Percentiles rank a stretch among this genome's conserved stretches.
Evolutionary conservation across 2,888 invertebrate species (phyloP).

Genomic region (Elmis aenea): DNA sequence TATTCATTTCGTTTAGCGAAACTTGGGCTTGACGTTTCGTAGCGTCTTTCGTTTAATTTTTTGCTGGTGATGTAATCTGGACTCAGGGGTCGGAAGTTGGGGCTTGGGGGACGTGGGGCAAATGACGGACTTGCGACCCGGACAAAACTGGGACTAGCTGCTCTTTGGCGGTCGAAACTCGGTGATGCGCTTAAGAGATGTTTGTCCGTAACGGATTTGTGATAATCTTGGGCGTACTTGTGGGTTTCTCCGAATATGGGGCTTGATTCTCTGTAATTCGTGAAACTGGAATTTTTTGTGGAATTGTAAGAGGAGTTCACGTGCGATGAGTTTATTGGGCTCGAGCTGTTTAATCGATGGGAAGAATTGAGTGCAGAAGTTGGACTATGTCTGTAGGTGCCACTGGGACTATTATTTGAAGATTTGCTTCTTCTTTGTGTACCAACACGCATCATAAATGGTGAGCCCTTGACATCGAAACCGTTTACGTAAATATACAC

Average conservation of each 20-base stretch:
- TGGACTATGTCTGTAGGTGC: conserved; percentile 40
- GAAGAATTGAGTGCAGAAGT: too few relatives aligned
- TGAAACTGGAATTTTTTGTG: conserved; percentile 28
- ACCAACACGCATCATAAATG: conserved; percentile 81
- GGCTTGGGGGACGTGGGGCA: conserved; percentile 31
- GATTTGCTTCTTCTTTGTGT: conserved; percentile 60
- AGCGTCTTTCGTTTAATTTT: conserved; percentile 38
- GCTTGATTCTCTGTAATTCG: conserved; percentile 16
- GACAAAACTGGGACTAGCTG: conserved; percentile 8
- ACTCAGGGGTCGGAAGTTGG: conserved; percentile 37
- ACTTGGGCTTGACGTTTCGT: conserved; percentile 36
- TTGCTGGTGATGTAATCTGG: conserved; percentile 42
- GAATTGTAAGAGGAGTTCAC: conserved; percentile 23
- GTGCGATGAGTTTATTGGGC: conserved; percentile 28
- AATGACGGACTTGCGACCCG: conserved; percentile 38
- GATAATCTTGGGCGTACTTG: conserved; percentile 39
- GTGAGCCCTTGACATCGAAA: conserved; percentile 76
- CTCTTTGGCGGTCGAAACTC: conserved; percentile 30
- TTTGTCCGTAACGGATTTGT: conserved; percentile 36
- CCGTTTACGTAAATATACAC: conserved; percentile 94
- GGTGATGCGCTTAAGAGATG: conserved; percentile 37
- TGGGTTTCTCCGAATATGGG: conserved; percentile 32
- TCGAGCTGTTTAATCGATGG: conserved; percentile 36
- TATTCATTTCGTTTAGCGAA: conserved; percentile 35
- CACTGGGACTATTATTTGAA: conserved; percentile 47